Percentiles rank a stretch among this genome's conserved stretches.
phyloP scores from a whole-genome alignment of 2,888 invertebrate genomes.

The Eilema griseolum region DNA sequence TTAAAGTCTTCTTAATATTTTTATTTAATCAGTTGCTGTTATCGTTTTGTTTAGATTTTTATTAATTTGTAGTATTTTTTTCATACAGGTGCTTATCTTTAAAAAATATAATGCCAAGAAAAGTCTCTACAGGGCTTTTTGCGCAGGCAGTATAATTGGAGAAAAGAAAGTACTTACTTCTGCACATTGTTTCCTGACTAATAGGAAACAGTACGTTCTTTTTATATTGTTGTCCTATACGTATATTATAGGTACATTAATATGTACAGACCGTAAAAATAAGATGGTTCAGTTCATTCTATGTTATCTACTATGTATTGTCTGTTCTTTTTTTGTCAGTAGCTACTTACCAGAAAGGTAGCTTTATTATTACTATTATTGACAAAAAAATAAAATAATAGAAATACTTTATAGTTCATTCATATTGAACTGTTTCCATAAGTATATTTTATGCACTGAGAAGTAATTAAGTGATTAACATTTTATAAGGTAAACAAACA shows the following conservation, averaged over 20 bases:
- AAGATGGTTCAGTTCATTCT: neutral
- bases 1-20: neutral
- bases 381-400: too few relatives aligned
- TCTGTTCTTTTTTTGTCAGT: too few relatives aligned
- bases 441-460: too few relatives aligned
- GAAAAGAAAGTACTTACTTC: constrained; percentile 62
- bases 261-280: neutral
- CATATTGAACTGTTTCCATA: too few relatives aligned
- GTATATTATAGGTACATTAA: neutral
- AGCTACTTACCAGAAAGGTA: too few relatives aligned
- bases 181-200: constrained; percentile 70
- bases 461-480: too few relatives aligned
- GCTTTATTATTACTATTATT: too few relatives aligned
- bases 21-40: neutral
- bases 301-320: too few relatives aligned
- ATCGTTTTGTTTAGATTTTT: too few relatives aligned
- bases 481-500: too few relatives aligned
- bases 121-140: constrained; percentile 61
- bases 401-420: too few relatives aligned
- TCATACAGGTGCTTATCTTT: constrained; percentile 62
- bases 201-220: constrained; percentile 64
- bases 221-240: neutral
- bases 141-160: constrained; percentile 70
- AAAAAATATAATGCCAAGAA: constrained; percentile 36
- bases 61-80: neutral